A percentile compares a stretch with the other conserved stretches of the same genome.
These are phyloP conservation scores for Neodiprion pinetum DNA, from an alignment of 1,140 invertebrate genomes.

Conservation along the genomic window DNA sequence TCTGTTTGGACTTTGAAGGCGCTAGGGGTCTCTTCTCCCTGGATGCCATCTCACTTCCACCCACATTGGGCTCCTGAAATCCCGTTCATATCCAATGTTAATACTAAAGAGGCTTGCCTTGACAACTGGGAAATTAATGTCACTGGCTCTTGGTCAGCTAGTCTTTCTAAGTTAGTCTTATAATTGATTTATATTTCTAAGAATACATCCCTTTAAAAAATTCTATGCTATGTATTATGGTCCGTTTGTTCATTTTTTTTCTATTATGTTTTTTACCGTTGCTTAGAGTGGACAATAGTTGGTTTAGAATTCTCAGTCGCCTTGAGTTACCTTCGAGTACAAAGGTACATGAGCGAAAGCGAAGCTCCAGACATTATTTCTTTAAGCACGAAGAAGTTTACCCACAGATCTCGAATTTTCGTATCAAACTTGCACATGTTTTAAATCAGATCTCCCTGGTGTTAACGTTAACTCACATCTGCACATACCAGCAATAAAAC, in stretches of 20 bases:
- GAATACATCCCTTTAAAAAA: too few species aligned
- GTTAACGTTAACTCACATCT: background rate
- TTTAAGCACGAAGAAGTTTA: background rate
- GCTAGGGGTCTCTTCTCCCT: constrained; percentile 63
- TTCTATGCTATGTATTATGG: background rate
- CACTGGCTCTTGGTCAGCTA: too few species aligned
- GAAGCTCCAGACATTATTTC: constrained; percentile 1
- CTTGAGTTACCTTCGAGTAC: background rate
- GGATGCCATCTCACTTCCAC: constrained; percentile 65
- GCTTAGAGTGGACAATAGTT: background rate
- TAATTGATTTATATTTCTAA: too few species aligned
- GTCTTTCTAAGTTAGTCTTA: too few species aligned
- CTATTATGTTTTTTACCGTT: too few species aligned
- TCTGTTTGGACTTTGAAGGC: constrained; percentile 60
- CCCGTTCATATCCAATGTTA: constrained; percentile 43
- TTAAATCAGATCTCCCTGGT: background rate
- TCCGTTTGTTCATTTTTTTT: background rate
- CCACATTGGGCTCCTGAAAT: constrained; percentile 62
- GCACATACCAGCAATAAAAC: background rate
- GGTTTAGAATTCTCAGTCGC: background rate
- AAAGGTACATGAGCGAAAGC: background rate
- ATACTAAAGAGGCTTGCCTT: too few species aligned
- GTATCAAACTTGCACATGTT: constrained; percentile 2
- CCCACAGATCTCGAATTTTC: background rate
- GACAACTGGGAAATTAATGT: too few species aligned